These are phyloP conservation scores for rabbit (Oryctolagus cuniculus) DNA, from an alignment of 2,113 vertebrate genomes.

Conservation along the genomic window DNA sequence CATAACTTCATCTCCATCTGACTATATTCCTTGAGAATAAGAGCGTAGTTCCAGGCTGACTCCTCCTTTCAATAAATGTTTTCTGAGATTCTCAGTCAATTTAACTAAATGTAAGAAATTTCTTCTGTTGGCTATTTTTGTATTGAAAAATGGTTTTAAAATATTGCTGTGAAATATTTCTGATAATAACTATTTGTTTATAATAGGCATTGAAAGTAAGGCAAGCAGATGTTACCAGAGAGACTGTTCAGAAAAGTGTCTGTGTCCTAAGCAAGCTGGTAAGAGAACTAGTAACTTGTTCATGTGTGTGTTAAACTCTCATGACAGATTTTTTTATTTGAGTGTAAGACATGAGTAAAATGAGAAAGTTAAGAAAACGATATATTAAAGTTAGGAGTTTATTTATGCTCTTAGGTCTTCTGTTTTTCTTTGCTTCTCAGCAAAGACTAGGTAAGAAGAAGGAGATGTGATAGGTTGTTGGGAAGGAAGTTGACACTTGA, in stretches of 20 bases:
- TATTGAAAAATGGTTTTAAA: slow-evolving; percentile 7
- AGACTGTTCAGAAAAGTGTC: slow-evolving; percentile 99
- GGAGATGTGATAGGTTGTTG: background rate
- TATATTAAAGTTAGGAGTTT: background rate
- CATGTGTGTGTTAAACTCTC: background rate
- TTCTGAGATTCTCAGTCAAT: slow-evolving; percentile 19
- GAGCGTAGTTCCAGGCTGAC: background rate
- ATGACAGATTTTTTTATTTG: background rate
- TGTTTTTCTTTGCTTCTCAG: background rate
- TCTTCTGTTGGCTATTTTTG: slow-evolving; percentile 15
- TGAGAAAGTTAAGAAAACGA: background rate
- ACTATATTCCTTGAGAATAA: background rate
- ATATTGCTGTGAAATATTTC: slow-evolving; percentile 57
- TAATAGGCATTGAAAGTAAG: slow-evolving; percentile 96
- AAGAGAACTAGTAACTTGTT: slow-evolving; percentile 86
- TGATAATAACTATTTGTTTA: slow-evolving; percentile 71
- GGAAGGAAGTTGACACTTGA: slow-evolving; percentile 5
- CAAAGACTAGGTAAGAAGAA: background rate
- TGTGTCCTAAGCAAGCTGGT: slow-evolving; percentile 98
- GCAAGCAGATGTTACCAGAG: slow-evolving; percentile 97
- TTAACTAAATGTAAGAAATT: slow-evolving; percentile 36
- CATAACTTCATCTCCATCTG: background rate
- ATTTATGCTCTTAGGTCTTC: background rate
- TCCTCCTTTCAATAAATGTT: background rate
- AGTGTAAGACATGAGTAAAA: background rate